These are phyloP conservation scores for Papilio protenor DNA, from an alignment of 2,888 invertebrate genomes.

Conservation along the genomic window DNA sequence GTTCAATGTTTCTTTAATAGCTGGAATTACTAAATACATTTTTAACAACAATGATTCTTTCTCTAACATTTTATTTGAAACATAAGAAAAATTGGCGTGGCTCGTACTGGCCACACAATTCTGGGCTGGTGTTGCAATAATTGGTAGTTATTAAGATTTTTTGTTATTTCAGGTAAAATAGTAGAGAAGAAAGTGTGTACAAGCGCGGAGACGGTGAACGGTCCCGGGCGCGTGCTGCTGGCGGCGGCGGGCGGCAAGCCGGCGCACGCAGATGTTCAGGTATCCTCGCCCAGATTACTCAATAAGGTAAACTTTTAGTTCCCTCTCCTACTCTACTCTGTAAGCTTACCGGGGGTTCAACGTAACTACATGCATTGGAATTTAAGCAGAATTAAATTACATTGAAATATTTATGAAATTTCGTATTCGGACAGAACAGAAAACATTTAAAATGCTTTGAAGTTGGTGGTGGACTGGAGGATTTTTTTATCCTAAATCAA, in stretches of 20 bases:
- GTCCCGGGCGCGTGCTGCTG: conserved; percentile 74
- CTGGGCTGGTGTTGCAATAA: no score
- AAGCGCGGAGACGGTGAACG: conserved; percentile 74
- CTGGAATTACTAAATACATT: no score
- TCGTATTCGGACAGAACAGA: no score
- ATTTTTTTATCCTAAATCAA: no score
- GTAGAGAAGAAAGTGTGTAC: conserved; percentile 87
- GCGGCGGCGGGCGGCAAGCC: conserved; percentile 66
- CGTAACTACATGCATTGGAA: conserved; percentile 20
- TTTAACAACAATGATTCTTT: no score
- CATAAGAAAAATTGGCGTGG: no score
- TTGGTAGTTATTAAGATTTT: background rate
- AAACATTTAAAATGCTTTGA: no score
- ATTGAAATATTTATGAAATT: conserved; percentile 7
- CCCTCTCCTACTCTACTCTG: conserved; percentile 57
- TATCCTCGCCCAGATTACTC: conserved; percentile 83
- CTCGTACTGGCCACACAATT: no score
- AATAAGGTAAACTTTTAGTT: conserved; percentile 82
- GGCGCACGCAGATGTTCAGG: conserved; percentile 80
- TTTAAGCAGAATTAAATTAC: conserved; percentile 26
- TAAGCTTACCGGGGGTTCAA: conserved; percentile 64
- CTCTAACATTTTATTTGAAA: no score
- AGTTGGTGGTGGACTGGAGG: background rate
- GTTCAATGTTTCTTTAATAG: no score
- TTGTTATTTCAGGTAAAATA: conserved; percentile 83